Conservation (phyloP, 2,888 invertebrate species). For the Leptopilina drosophilae region DNA sequence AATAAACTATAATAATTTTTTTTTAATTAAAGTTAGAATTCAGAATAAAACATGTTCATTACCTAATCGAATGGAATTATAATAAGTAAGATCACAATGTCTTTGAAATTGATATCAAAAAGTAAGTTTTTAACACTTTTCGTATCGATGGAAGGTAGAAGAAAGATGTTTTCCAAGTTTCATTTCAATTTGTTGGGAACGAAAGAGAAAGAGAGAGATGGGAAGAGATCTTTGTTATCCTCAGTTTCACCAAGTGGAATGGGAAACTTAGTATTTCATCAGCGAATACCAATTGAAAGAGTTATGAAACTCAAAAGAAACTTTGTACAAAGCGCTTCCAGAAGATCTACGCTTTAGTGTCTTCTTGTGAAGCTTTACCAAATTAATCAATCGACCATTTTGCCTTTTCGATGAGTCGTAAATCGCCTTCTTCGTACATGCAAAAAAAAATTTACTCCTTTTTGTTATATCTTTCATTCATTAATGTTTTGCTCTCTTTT, state of each 20-base stretch:
- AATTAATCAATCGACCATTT: constrained; percentile 18
- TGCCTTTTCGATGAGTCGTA: background rate
- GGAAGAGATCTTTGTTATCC: constrained; percentile 44
- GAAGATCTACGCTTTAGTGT: constrained; percentile 26
- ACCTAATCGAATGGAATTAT: too few species aligned
- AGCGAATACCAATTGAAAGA: constrained; percentile 49
- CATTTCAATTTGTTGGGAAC: constrained; percentile 34
- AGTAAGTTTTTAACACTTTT: constrained; percentile 19
- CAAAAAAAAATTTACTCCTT: too few species aligned
- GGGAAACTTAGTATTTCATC: constrained; percentile 49
- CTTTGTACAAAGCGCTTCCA: constrained; percentile 9
- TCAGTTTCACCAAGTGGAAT: constrained; percentile 15
- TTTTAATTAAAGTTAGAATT: too few species aligned
- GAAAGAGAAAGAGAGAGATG: background rate
- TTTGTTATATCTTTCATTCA: too few species aligned
- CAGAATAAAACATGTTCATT: too few species aligned
- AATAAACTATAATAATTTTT: too few species aligned
- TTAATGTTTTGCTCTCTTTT: too few species aligned
- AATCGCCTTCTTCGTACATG: background rate
- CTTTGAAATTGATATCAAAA: constrained; percentile 24
- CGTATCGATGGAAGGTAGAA: background rate
- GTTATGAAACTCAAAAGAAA: constrained; percentile 44
- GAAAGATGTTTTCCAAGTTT: constrained; percentile 22
- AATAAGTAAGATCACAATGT: background rate
- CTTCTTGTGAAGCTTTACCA: constrained; percentile 18